Conservation (phyloP, 2,797 vertebrate genomes). For the Picus viridis region DNA sequence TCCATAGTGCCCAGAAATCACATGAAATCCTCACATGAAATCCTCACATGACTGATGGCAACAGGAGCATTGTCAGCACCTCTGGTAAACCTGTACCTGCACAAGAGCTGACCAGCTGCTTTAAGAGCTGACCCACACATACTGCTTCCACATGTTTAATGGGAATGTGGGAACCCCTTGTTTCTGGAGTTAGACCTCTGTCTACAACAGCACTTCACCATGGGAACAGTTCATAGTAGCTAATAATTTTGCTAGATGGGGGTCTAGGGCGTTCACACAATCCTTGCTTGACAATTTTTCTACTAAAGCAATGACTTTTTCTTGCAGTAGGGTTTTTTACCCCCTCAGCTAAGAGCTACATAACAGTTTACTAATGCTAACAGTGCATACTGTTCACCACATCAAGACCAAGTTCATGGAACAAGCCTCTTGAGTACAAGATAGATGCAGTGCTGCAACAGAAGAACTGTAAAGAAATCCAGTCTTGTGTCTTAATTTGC, state of each 20-base stretch:
- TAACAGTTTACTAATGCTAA: neutral
- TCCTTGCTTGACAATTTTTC: neutral
- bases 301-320: neutral
- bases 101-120: neutral
- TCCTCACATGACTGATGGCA: neutral
- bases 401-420: neutral
- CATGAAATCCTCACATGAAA: neutral
- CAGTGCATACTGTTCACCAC: neutral
- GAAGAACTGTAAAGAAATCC: neutral
- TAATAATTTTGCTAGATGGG: neutral
- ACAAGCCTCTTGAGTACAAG: neutral
- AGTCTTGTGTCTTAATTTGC: neutral
- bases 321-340: neutral
- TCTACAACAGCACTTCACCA: neutral
- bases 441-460: neutral
- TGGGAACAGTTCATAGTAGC: neutral
- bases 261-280: neutral
- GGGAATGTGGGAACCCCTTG: neutral
- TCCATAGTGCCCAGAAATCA: neutral
- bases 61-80: neutral
- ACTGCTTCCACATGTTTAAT: neutral
- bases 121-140: neutral
- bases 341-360: neutral
- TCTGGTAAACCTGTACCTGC: neutral
- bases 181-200: neutral